phyloP scores from a whole-genome alignment of 2,797 vertebrate species.

The Eidolon dupreanum region DNA sequence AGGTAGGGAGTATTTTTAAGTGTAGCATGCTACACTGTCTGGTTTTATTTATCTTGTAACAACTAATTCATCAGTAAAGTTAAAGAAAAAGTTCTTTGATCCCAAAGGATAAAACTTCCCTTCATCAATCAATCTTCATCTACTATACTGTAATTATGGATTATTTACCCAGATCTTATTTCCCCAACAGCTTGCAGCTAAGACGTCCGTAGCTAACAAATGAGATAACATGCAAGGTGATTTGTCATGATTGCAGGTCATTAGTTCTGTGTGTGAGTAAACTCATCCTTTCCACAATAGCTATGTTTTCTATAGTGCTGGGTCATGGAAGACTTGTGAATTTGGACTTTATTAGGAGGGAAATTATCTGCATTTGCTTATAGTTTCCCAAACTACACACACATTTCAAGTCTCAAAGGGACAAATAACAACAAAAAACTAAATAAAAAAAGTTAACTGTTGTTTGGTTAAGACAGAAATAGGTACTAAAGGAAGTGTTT shows the following conservation, averaged over 20 bases:
- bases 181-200: constrained; percentile 54
- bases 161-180: constrained; percentile 78
- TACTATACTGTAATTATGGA: constrained; percentile 66
- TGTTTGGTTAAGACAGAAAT: background rate
- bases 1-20: constrained; percentile 8
- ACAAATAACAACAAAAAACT: constrained; percentile 50
- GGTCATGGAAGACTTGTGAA: constrained; percentile 39
- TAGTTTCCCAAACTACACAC: constrained; percentile 9
- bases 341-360: background rate
- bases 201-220: constrained; percentile 70
- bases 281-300: constrained; percentile 65
- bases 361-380: constrained; percentile 41
- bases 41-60: constrained; percentile 57
- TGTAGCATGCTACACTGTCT: background rate
- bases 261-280: constrained; percentile 77
- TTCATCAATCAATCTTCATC: constrained; percentile 76
- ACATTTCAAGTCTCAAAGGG: background rate
- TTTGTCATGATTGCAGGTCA: constrained; percentile 80
- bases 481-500: background rate
- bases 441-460: constrained; percentile 27
- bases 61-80: constrained; percentile 63
- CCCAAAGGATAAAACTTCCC: constrained; percentile 61
- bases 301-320: constrained; percentile 38
- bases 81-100: constrained; percentile 66
- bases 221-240: constrained; percentile 72